A percentile compares a stretch with the other conserved stretches of the same genome.
phyloP scores from a whole-genome alignment of 1,140 invertebrate genomes.

The Ruditapes philippinarum region DNA sequence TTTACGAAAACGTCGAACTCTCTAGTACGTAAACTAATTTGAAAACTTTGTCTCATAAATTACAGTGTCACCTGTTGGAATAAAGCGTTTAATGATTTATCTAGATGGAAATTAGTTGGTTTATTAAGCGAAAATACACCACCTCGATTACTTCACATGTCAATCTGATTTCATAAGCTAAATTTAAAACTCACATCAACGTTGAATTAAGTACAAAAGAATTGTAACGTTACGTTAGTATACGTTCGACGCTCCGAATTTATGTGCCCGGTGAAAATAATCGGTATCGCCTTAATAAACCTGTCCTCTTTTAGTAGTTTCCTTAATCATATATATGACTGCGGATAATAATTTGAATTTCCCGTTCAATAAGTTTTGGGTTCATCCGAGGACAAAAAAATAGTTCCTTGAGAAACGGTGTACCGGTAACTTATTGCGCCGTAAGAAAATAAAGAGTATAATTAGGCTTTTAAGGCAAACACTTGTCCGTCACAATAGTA shows the following conservation, averaged over 20 bases:
- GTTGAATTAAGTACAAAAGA: background rate
- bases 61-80: constrained; percentile 52
- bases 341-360: too few species aligned
- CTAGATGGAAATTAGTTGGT: constrained; percentile 61
- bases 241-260: too few species aligned
- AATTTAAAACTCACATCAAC: background rate
- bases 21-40: background rate
- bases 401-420: background rate
- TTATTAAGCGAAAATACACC: constrained; percentile 42
- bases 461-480: constrained; percentile 14
- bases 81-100: constrained; percentile 61
- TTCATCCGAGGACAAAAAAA: background rate
- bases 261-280: too few species aligned
- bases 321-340: too few species aligned
- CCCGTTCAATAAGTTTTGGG: too few species aligned
- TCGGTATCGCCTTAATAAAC: too few species aligned
- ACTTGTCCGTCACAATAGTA: background rate
- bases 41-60: constrained; percentile 43
- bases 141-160: constrained; percentile 43
- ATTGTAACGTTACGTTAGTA: background rate
- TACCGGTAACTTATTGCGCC: constrained; percentile 5
- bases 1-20: background rate
- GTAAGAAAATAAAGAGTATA: background rate
- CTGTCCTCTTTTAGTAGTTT: too few species aligned
- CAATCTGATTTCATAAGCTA: constrained; percentile 1